phyloP scores from a whole-genome alignment of 2,113 vertebrate genomes.

The Syngnathus floridae region DNA sequence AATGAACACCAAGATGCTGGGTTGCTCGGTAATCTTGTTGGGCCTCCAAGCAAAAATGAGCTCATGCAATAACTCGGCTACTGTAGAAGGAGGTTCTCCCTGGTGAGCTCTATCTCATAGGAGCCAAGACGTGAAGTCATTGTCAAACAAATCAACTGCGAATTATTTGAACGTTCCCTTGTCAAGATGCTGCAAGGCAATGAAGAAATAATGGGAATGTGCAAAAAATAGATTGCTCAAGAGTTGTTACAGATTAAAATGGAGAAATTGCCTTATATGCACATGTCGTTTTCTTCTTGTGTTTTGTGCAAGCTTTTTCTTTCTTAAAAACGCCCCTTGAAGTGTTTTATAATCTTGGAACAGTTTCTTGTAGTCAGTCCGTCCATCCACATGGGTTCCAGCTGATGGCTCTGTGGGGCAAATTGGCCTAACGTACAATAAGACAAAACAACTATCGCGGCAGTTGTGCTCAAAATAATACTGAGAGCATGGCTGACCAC shows the following conservation, averaged over 20 bases:
- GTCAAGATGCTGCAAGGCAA: conserved; percentile 30
- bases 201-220: neutral
- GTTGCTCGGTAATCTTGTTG: conserved; percentile 25
- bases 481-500: neutral
- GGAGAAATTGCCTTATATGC: neutral
- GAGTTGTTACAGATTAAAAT: conserved; percentile 5
- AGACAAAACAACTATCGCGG: conserved; percentile 10
- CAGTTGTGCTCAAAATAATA: conserved; percentile 6
- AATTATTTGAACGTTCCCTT: conserved; percentile 17
- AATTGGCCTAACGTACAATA: conserved; percentile 4
- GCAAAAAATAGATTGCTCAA: conserved; percentile 17
- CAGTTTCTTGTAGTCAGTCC: conserved; percentile 25
- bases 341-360: conserved; percentile 49
- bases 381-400: conserved; percentile 7
- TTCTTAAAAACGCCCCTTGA: conserved; percentile 3
- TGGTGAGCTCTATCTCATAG: conserved; percentile 8
- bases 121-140: conserved; percentile 59
- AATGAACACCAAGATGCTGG: conserved; percentile 45
- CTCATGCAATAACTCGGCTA: conserved; percentile 61
- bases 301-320: neutral
- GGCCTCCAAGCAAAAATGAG: conserved; percentile 41
- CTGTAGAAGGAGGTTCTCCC: conserved; percentile 46
- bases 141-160: conserved; percentile 18
- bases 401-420: conserved; percentile 17
- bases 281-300: too few relatives aligned